phyloP scores from a whole-genome alignment of 2,888 invertebrate species.

The Ormyrus pomaceus region DNA sequence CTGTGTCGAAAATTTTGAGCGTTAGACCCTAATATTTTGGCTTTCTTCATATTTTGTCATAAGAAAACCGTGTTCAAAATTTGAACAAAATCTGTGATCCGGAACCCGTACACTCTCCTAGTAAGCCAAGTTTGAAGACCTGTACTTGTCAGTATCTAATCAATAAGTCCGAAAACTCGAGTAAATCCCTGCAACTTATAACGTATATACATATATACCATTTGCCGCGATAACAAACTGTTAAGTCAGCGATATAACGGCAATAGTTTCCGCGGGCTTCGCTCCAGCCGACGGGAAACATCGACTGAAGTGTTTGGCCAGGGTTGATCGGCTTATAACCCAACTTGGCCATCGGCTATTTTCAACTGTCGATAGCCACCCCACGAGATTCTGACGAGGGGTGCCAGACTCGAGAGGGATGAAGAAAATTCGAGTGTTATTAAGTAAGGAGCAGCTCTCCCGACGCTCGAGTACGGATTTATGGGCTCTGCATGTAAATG shows the following conservation, averaged over 20 bases:
- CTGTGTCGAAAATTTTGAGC: too few relatives aligned
- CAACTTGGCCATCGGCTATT: conserved; percentile 27
- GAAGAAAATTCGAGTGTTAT: too few relatives aligned
- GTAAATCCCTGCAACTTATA: not conserved
- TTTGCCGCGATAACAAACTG: conserved; percentile 29
- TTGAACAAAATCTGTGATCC: too few relatives aligned
- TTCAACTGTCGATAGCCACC: conserved; percentile 22
- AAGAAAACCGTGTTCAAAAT: too few relatives aligned
- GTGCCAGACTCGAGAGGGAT: not conserved
- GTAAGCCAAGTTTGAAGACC: too few relatives aligned
- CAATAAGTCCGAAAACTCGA: not conserved
- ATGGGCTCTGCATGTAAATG: too few relatives aligned
- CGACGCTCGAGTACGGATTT: too few relatives aligned
- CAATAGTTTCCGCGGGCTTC: not conserved
- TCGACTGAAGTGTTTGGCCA: conserved; percentile 9
- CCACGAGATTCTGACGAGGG: too few relatives aligned
- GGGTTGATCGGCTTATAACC: conserved; percentile 31
- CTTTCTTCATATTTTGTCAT: too few relatives aligned
- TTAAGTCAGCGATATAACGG: conserved; percentile 28
- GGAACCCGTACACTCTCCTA: too few relatives aligned
- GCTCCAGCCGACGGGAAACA: not conserved
- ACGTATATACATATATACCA: not conserved
- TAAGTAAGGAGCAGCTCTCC: too few relatives aligned
- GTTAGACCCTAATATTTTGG: too few relatives aligned
- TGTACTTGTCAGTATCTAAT: not conserved